A percentile compares a stretch with the other conserved stretches of the same genome.
phyloP scores from a whole-genome alignment of 2,888 invertebrate species.

The Agrochola lota region DNA sequence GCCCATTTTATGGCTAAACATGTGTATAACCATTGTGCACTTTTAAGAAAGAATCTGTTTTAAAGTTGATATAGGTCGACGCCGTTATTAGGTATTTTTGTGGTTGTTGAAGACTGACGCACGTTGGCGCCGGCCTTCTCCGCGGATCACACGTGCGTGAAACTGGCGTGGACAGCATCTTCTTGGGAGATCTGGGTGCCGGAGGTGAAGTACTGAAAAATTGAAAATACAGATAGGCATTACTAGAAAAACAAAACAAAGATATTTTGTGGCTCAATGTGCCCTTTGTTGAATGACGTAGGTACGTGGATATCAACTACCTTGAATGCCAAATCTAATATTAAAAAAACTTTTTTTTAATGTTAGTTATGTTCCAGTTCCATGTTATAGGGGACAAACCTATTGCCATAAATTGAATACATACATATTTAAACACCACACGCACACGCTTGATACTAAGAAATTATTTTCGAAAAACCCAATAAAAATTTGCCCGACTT shows the following conservation, averaged over 20 bases:
- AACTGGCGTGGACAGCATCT: slow-evolving; percentile 95
- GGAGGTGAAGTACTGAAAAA: slow-evolving; percentile 95
- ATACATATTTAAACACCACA: background rate
- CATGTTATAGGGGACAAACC: background rate
- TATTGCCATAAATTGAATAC: background rate
- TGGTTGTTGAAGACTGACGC: slow-evolving; percentile 92
- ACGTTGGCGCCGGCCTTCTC: slow-evolving; percentile 88
- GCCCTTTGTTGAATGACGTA: background rate
- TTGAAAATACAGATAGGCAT: slow-evolving; percentile 3
- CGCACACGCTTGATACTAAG: too few species aligned
- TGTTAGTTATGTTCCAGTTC: background rate
- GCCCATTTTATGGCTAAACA: too few species aligned
- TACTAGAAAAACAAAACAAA: background rate
- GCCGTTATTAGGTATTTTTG: slow-evolving; percentile 89
- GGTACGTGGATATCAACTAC: too few species aligned
- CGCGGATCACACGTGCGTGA: slow-evolving; percentile 96
- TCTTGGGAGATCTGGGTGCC: slow-evolving; percentile 94
- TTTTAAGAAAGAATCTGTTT: slow-evolving; percentile 36
- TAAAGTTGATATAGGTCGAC: slow-evolving; percentile 89
- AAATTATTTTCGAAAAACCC: too few species aligned
- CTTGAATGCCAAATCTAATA: background rate
- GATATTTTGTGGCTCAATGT: background rate
- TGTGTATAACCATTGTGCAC: background rate
- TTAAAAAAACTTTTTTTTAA: background rate
- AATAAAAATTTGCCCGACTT: background rate